Evolutionary conservation across 2,797 vertebrate species (phyloP).

Genomic region (Dicrostonyx torquatus): DNA sequence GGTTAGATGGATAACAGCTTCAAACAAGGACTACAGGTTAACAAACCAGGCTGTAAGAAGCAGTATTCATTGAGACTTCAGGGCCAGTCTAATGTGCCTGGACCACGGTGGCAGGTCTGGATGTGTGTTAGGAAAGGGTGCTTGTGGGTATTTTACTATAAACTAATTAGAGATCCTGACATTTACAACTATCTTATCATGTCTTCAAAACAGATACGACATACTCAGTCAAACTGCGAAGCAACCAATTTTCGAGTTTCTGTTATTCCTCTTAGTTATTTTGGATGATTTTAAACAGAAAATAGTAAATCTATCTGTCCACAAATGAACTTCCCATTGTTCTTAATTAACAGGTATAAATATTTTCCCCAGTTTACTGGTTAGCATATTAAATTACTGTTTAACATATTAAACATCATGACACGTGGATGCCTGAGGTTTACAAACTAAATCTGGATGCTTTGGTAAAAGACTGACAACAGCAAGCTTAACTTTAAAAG

Average conservation of each 20-base stretch:
- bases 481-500: slow-evolving; percentile 23
- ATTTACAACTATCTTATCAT: background rate
- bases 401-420: slow-evolving; percentile 16
- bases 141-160: slow-evolving; percentile 3
- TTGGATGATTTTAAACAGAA: slow-evolving; percentile 55
- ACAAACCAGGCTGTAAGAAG: background rate
- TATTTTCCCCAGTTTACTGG: background rate
- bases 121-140: background rate
- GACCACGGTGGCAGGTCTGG: background rate
- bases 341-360: slow-evolving; percentile 49
- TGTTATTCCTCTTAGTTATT: slow-evolving; percentile 26
- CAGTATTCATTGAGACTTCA: background rate
- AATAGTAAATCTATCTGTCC: slow-evolving; percentile 9
- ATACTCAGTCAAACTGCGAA: slow-evolving; percentile 34
- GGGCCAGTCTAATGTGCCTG: background rate
- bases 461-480: slow-evolving; percentile 63
- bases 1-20: background rate
- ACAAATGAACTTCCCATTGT: slow-evolving; percentile 7
- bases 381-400: background rate
- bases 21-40: background rate
- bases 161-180: slow-evolving; percentile 1
- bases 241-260: background rate
- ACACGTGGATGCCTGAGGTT: slow-evolving; percentile 42
- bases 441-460: slow-evolving; percentile 19
- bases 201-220: background rate